Base-by-base conservation (phyloP, 2,113 vertebrate genomes). In the Leptocoma aspasia region DNA sequence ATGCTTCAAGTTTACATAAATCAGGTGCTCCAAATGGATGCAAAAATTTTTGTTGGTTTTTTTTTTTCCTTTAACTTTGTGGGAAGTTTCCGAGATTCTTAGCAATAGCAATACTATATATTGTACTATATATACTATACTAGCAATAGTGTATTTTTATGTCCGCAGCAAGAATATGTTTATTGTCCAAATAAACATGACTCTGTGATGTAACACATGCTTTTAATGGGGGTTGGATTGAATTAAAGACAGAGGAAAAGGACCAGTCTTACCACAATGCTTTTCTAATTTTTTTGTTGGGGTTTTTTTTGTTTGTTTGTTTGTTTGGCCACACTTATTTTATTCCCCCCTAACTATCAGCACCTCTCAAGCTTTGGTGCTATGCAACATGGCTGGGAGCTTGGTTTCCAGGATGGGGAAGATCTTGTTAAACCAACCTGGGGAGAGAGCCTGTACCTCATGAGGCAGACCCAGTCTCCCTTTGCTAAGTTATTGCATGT, bases 251-350 rank as follows among this genome's bases (percentile, higher is more conserved):
- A 37, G 28, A 68, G 33, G 44, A 61, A 57, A 77, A 49, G 23
- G 42, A 56, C 57, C 24, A 49, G 24, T 56, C 42, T 49, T n/a
- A 41, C 15, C 18, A 24, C 42, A 9, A 11, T 42, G 19, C 35
- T 81, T 63, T 70, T 49, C 54, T 71, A 39, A 93, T 13, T 1
- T 35, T 73, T 70, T 49, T 57, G 11, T 27, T 21, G 18, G 2
- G 1, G 2, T 60, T 77, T 49, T 37, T 21, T 16, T 35, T 41
- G 12, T 14, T 30, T 2, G 0, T 78, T 84, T 56, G 0, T 85
- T 82, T 53, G 33, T 83, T 72, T 75, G 44, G 9, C 42, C 41
- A 10, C 11, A 35, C 1, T 86, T 81, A 47, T 13, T 84, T 84
- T 57, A 76, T 53, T 53, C n/a, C 28, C 2, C 1, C 6, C 39